phyloP scores from a whole-genome alignment of 2,888 invertebrate species.

The Drosophila prostipennis region DNA sequence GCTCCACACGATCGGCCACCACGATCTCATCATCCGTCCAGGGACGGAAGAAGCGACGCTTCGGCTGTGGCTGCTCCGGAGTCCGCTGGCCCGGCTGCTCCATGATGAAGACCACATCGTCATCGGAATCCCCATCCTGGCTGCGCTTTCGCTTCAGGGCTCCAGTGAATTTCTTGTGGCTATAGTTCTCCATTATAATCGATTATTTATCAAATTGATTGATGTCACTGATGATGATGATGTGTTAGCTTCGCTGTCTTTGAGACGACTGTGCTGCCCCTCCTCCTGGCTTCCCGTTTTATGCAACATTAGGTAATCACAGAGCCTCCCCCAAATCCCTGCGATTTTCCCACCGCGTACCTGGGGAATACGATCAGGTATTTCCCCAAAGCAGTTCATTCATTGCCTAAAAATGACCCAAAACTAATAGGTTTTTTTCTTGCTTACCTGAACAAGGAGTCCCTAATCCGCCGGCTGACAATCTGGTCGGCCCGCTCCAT shows the following conservation, averaged over 20 bases:
- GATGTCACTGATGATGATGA: not conserved
- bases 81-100: slow-evolving; percentile 44
- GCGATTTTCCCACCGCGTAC: slow-evolving; percentile 56
- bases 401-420: slow-evolving; percentile 45
- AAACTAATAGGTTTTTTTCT: slow-evolving; percentile 45
- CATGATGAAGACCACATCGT: slow-evolving; percentile 62
- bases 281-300: slow-evolving; percentile 52
- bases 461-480: slow-evolving; percentile 50
- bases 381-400: slow-evolving; percentile 72
- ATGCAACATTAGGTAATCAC: slow-evolving; percentile 72
- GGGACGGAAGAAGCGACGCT: slow-evolving; percentile 64
- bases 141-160: slow-evolving; percentile 62
- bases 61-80: slow-evolving; percentile 37
- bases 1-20: not conserved
- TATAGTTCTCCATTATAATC: slow-evolving; percentile 41
- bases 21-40: slow-evolving; percentile 52
- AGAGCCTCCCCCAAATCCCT: slow-evolving; percentile 24
- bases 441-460: slow-evolving; percentile 25
- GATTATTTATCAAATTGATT: not conserved
- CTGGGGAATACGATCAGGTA: slow-evolving; percentile 51
- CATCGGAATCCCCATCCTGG: slow-evolving; percentile 45
- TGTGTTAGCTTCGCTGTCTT: slow-evolving; percentile 42
- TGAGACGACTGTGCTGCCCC: slow-evolving; percentile 46
- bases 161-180: slow-evolving; percentile 62
- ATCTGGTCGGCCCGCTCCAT: slow-evolving; percentile 26